Evolutionary conservation across 2,113 vertebrate genomes (phyloP), one percentile per base, ranked within the genome.

Genomic region (Rhadina sibilatrix): DNA sequence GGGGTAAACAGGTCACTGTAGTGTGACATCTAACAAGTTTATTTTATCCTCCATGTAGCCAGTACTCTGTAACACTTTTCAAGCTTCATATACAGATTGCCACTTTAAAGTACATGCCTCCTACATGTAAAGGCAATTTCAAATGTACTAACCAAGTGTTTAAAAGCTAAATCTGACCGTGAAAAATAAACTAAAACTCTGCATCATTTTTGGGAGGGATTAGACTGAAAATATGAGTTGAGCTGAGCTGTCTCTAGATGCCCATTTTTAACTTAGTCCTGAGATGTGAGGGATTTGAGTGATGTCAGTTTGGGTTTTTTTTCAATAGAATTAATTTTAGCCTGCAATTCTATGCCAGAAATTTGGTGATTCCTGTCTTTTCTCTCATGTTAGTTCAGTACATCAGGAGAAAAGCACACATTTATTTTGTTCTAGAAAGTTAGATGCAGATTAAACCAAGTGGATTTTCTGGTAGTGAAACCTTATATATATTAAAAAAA

Each of bases 101-200:
- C 89, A 28, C 86, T 93, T 93, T 76, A 60, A 88, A 94, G 25
- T 28, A 49, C 33, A 25, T 65, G 18, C 40, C 64, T 91, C 77
- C 63, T 89, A 89, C 77, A 83, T 53, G 33, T 42, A 50, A 86
- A 81, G 44, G 23, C 44, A 87, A 54, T 82, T 90, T 90, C 27
- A 31, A 42, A 47, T 60, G 49, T 7, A 21, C 82, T 89, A 87
- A 59, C 46, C 50, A 68, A 74, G 27, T 33, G 10, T 80, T 94
- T 90, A 40, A 24, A 75, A 94, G 52, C 25, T 82, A 68, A 90
- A 82, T 22, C 12, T 75, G 54, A 63, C 82, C 3, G 3, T 35
- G 63, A 77, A 89, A 96, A 83, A 57, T 60, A 57, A 88, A 15
- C 35, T 89, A 81, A 85, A 89, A 68, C 8, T 49, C 44, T 6